A percentile compares a stretch with the other conserved stretches of the same genome.
These are phyloP conservation scores for Bellardia bayeri DNA, from an alignment of 2,888 invertebrate species.

Conservation along the genomic window DNA sequence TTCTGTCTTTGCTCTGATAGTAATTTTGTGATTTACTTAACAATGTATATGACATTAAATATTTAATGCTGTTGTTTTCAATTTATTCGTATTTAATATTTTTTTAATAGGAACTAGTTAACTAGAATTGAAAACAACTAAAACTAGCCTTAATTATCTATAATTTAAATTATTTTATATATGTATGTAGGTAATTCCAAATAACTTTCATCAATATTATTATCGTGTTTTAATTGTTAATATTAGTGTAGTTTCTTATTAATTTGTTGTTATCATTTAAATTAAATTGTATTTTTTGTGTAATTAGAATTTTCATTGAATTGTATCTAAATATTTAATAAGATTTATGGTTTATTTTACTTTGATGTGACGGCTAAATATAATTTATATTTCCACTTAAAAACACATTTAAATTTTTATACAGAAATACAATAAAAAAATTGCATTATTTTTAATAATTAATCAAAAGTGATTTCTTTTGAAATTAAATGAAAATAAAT, in stretches of 20 bases:
- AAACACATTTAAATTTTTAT: conserved; percentile 29
- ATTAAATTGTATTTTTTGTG: conserved; percentile 10
- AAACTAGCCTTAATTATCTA: conserved; percentile 41
- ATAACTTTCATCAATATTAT: conserved; percentile 55
- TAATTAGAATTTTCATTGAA: conserved; percentile 7
- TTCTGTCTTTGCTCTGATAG: not conserved
- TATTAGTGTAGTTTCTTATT: not conserved
- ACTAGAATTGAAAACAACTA: conserved; percentile 35
- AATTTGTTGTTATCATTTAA: conserved; percentile 46
- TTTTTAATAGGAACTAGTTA: conserved; percentile 42
- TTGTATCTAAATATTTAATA: conserved; percentile 12
- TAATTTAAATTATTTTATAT: conserved; percentile 60
- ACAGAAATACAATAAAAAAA: not conserved
- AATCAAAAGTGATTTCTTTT: conserved; percentile 43
- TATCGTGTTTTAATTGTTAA: conserved; percentile 48
- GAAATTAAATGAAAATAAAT: not conserved
- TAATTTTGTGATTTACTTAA: conserved; percentile 17
- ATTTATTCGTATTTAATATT: not conserved
- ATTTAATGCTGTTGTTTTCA: not conserved
- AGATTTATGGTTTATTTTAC: conserved; percentile 49
- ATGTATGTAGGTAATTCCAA: conserved; percentile 24
- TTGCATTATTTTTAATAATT: conserved; percentile 48
- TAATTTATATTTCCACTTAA: conserved; percentile 44
- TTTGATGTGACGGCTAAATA: conserved; percentile 15
- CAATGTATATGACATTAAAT: not conserved